These are phyloP conservation scores for Drosophila kepulauana DNA, from an alignment of 1,140 invertebrate species.

Conservation along the genomic window DNA sequence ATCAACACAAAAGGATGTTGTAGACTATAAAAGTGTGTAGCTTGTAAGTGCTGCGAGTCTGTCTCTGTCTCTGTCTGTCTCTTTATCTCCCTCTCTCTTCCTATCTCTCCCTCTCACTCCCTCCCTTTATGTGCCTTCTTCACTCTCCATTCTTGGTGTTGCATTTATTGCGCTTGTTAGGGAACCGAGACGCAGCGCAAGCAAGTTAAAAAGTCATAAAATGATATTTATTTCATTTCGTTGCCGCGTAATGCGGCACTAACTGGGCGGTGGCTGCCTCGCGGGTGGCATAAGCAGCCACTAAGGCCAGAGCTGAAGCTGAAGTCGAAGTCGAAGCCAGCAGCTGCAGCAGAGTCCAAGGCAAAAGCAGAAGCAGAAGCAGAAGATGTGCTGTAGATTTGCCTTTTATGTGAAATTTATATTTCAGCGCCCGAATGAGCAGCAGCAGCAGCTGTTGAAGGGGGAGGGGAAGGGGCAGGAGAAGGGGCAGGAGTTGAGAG, in stretches of 20 bases:
- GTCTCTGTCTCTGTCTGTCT: background rate
- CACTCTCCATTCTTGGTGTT: conserved; percentile 49
- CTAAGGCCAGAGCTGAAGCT: conserved; percentile 23
- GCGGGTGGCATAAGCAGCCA: conserved; percentile 71
- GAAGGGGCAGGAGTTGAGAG: background rate
- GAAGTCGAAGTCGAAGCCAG: conserved; percentile 8
- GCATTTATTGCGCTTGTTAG: conserved; percentile 83
- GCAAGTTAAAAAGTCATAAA: conserved; percentile 84
- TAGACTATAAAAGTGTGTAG: conserved; percentile 63
- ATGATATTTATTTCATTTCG: conserved; percentile 81
- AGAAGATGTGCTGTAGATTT: conserved; percentile 72
- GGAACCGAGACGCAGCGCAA: conserved; percentile 49
- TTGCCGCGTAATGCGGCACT: conserved; percentile 68
- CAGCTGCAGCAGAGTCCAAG: background rate
- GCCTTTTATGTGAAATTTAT: conserved; percentile 82
- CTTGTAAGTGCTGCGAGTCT: conserved; percentile 45
- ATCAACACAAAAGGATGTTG: conserved; percentile 73
- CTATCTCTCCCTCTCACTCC: background rate
- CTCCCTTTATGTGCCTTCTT: too few species aligned
- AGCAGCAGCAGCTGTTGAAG: background rate
- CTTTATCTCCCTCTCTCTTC: background rate
- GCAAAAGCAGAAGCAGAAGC: conserved; percentile 21
- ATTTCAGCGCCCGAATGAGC: conserved; percentile 44
- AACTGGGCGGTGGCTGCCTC: conserved; percentile 53
- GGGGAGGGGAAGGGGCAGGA: background rate